Evolutionary conservation across 2,113 vertebrate genomes (phyloP).

Genomic region (Neopipo cinnamomea): DNA sequence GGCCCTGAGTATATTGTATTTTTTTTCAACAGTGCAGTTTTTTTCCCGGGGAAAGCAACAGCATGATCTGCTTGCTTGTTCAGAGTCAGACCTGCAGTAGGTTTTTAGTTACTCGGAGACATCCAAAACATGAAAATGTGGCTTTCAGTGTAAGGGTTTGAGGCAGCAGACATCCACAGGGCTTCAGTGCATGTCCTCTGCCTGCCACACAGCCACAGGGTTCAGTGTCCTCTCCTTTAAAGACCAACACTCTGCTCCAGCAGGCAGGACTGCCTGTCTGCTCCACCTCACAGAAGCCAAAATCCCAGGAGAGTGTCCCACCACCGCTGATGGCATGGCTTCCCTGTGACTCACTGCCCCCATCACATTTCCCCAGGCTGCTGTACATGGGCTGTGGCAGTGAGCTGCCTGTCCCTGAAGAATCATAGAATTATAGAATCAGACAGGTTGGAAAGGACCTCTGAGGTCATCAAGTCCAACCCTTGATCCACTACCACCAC

Average conservation of each 20-base stretch:
- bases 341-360: accelerated
- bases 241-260: neutral
- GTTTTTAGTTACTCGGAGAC: neutral
- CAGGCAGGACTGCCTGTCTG: neutral
- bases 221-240: neutral
- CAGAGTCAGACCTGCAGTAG: neutral
- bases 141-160: neutral
- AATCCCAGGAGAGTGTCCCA: neutral
- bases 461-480: no score
- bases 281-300: neutral
- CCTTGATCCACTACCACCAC: no score
- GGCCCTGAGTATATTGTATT: neutral
- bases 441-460: no score
- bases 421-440: no score
- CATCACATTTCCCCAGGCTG: accelerated
- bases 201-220: neutral
- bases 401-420: neutral
- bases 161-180: neutral
- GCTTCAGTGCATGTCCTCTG: neutral
- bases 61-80: neutral
- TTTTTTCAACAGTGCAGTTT: neutral
- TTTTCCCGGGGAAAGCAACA: neutral
- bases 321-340: neutral
- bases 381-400: neutral
- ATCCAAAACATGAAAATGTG: neutral